These are phyloP conservation scores for Galaxea fascicularis DNA, from an alignment of 92 coral and sea anemone species.

Conservation along the genomic window DNA sequence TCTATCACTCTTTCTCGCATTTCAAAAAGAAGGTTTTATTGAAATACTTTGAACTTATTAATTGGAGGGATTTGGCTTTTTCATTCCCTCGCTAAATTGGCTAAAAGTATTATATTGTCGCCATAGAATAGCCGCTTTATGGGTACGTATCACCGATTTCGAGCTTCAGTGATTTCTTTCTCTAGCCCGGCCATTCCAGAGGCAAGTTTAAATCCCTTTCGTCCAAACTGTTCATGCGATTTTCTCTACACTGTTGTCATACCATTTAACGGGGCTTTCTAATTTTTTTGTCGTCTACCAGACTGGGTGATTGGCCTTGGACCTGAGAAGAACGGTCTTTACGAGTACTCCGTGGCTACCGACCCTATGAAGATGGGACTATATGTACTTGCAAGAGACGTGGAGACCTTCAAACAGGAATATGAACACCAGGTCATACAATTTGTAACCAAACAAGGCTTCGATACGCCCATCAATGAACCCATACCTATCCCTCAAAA, in stretches of 20 bases:
- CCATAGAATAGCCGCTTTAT: not conserved
- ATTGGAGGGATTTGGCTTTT: conserved; percentile 3
- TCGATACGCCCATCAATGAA: not conserved
- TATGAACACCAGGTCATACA: not conserved
- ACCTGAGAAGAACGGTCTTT: conserved; percentile 5
- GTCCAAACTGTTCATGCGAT: not conserved
- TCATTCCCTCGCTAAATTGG: not conserved
- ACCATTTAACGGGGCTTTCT: not conserved
- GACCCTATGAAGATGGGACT: not conserved
- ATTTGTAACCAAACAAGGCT: not conserved
- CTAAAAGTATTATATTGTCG: conserved; percentile 9
- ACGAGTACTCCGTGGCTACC: conserved; percentile 19
- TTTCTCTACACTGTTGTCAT: not conserved
- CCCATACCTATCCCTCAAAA: conserved; percentile 10
- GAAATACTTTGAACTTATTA: conserved; percentile 1
- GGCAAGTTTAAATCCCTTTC: conserved; percentile 3
- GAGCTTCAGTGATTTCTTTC: not conserved
- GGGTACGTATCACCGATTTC: not conserved
- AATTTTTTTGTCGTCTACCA: not conserved
- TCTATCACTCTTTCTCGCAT: conserved; percentile 7
- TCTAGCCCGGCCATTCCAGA: not conserved
- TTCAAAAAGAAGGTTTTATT: not conserved
- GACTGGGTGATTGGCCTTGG: conserved; percentile 14
- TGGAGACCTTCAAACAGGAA: not conserved
- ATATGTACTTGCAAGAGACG: conserved; percentile 13